Evolutionary conservation across 2,113 vertebrate genomes (phyloP).

Genomic region (Xyliphius kryptos): DNA sequence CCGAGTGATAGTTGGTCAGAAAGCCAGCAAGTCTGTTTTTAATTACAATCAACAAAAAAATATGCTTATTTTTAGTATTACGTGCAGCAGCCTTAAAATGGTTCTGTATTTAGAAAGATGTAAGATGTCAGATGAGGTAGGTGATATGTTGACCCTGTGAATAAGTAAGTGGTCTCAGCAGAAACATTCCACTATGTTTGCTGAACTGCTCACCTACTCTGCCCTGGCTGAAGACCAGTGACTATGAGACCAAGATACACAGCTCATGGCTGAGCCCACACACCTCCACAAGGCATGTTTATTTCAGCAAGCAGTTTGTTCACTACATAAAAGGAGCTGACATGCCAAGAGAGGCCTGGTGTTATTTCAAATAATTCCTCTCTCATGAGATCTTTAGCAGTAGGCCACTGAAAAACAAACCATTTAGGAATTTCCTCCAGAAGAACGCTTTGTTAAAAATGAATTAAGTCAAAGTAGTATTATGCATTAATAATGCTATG

Average conservation of each 20-base stretch:
- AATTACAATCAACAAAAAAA: not conserved
- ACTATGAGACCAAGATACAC: slow-evolving; percentile 14
- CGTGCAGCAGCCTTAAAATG: not conserved
- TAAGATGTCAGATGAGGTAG: not conserved
- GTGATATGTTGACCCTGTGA: not conserved
- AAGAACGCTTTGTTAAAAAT: not conserved
- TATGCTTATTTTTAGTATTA: not conserved
- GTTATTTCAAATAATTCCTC: slow-evolving; percentile 56
- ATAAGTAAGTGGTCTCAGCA: not conserved
- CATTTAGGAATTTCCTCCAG: not conserved
- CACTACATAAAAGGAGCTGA: slow-evolving; percentile 18
- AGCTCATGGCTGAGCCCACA: slow-evolving; percentile 6
- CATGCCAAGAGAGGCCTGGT: slow-evolving; percentile 27
- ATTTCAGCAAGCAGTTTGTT: slow-evolving; percentile 47
- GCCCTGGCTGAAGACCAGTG: not conserved
- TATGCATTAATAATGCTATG: too few species aligned
- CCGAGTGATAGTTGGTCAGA: not conserved
- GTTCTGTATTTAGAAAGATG: not conserved
- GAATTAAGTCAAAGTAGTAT: too few species aligned
- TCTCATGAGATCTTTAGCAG: slow-evolving; percentile 50
- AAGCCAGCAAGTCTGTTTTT: slow-evolving; percentile 2
- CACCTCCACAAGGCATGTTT: slow-evolving; percentile 42
- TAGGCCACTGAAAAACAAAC: slow-evolving; percentile 18
- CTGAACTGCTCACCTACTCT: slow-evolving; percentile 1
- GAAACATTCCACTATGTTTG: not conserved